phyloP scores from a whole-genome alignment of 2,113 vertebrate genomes.

The Litocranius walleri region DNA sequence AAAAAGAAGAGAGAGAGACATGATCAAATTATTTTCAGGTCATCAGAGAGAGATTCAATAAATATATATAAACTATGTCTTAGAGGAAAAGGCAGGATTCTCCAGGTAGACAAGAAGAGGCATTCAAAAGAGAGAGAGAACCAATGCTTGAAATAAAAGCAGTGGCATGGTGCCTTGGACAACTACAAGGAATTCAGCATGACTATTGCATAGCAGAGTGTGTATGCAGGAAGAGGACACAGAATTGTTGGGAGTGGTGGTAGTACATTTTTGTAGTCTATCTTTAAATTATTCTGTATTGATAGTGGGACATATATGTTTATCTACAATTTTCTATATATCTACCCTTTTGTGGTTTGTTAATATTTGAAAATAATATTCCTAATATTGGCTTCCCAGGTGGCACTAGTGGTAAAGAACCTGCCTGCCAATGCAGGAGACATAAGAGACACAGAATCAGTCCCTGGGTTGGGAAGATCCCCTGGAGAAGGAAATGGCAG shows the following conservation, averaged over 20 bases:
- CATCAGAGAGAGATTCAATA: background rate
- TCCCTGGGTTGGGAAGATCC: background rate
- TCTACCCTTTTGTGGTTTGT: background rate
- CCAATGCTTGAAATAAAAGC: background rate
- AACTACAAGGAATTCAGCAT: background rate
- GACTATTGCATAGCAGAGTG: accelerated
- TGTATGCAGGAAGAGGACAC: background rate
- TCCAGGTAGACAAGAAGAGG: background rate
- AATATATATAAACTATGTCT: background rate
- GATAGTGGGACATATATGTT: background rate
- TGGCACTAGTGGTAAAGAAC: background rate
- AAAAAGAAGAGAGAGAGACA: background rate
- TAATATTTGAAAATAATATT: background rate
- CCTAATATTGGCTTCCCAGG: background rate
- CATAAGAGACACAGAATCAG: background rate
- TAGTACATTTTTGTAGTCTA: background rate
- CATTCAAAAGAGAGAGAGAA: background rate
- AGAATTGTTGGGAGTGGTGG: background rate
- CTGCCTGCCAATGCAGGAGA: background rate
- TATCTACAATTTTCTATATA: background rate
- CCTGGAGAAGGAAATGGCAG: background rate
- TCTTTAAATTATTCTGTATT: background rate
- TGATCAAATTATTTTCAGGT: background rate
- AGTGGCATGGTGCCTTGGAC: background rate
- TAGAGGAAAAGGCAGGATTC: background rate